Evolutionary conservation across 2,888 invertebrate genomes (phyloP), one percentile per base, ranked within the genome.

Genomic region (Melinaea marsaeus): DNA sequence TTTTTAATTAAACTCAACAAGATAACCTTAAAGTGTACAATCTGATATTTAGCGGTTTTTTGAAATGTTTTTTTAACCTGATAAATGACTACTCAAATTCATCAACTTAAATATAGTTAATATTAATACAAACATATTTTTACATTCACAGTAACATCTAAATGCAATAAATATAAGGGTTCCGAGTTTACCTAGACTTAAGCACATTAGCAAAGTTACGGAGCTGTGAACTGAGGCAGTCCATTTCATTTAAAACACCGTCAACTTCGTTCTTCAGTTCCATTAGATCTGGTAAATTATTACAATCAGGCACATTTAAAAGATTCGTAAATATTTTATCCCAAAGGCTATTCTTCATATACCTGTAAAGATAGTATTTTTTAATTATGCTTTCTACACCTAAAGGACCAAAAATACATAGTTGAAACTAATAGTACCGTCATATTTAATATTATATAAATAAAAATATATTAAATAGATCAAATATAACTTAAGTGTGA

Each of bases 301-400:
- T 92, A 79, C 96, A 96, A 65, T 95, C 94, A 33, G 94, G 94
- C 64, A 97, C 92, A 86, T 98, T 98, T 62, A 98, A 89, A 68
- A 98, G 86, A 45, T 93, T 92, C 48, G 94, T 93, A 80, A 98
- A 97, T 78, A 97, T 94, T 70, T 93, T 93, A 74, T 94, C 94
- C 97, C 97, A 97, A 64, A 95, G 86, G 66, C 92, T 92, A 66
- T 92, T 92, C 75, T 94, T 93, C 83, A 94, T 92, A 79, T 95
- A 95, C 86, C 94, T 94, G 80, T 48, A 65, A 66, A 56, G 46
- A 32, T 2, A 9, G 7, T 9, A 42, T 42, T 9, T 5, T 42
- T 9, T 9, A 42, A 42, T 42, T 37, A 37, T 37, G 1, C 1
- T 37, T 37, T 6, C 37, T 37, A 6, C 37, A 37, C 37, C 7